phyloP scores from a whole-genome alignment of 1,140 invertebrate species.

The Microplitis mediator region DNA sequence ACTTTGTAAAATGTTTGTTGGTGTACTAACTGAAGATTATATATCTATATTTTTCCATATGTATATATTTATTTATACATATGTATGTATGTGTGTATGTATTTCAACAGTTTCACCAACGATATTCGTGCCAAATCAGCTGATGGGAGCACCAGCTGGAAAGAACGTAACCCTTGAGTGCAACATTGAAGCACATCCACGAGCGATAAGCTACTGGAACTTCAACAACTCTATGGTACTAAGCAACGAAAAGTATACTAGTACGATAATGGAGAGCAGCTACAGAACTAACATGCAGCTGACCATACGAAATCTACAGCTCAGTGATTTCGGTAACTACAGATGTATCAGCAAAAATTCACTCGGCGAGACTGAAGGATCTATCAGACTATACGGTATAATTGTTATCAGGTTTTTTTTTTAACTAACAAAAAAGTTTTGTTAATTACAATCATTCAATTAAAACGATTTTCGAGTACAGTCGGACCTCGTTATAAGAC shows the following conservation, averaged over 20 bases:
- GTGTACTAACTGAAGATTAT: not conserved
- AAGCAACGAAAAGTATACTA: slow-evolving; percentile 81
- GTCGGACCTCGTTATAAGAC: no score
- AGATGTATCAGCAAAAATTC: slow-evolving; percentile 91
- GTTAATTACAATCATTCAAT: not conserved
- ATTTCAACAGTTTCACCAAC: slow-evolving; percentile 80
- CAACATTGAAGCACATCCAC: slow-evolving; percentile 90
- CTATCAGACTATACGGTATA: slow-evolving; percentile 90
- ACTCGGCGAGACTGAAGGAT: slow-evolving; percentile 90
- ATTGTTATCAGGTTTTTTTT: not conserved
- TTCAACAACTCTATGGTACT: slow-evolving; percentile 84
- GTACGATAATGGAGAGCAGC: slow-evolving; percentile 78
- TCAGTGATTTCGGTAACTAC: slow-evolving; percentile 83
- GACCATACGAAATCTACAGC: slow-evolving; percentile 78
- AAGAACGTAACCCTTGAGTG: slow-evolving; percentile 92
- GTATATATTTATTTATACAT: not conserved
- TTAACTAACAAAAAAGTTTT: no score
- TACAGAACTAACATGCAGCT: slow-evolving; percentile 87
- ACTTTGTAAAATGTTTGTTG: not conserved
- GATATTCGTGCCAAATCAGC: slow-evolving; percentile 90
- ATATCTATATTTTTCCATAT: not conserved
- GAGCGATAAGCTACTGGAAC: slow-evolving; percentile 91
- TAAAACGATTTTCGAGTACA: not conserved
- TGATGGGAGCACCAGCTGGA: slow-evolving; percentile 85
- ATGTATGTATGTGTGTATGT: slow-evolving; percentile 1